Conservation (phyloP, 2,797 vertebrate genomes). For the Eulemur mongoz region DNA sequence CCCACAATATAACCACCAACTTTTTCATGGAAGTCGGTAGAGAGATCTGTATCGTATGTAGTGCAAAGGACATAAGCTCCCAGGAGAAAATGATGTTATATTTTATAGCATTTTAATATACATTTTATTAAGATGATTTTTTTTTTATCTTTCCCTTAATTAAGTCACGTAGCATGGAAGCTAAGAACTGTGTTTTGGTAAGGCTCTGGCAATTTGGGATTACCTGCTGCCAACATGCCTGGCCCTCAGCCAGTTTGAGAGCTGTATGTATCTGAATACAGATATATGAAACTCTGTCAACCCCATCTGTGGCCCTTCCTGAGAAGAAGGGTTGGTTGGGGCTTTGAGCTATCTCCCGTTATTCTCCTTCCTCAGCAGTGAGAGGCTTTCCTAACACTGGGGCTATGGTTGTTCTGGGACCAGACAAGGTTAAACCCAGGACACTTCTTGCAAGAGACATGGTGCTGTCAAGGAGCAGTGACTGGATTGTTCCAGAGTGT, state of each 20-base stretch:
- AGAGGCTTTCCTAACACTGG: neutral
- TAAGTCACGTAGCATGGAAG: neutral
- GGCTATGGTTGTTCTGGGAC: neutral
- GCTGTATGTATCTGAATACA: neutral
- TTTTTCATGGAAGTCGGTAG: slow-evolving; percentile 10
- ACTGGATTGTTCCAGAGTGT: neutral
- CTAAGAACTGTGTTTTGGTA: neutral
- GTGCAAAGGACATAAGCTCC: neutral
- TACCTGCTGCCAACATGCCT: neutral
- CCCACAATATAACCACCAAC: neutral
- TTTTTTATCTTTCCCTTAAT: neutral
- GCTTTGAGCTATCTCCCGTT: neutral
- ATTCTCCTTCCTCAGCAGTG: neutral
- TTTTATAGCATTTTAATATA: neutral
- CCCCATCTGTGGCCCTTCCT: neutral
- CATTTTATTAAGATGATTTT: neutral
- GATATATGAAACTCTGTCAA: neutral
- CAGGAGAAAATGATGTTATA: neutral
- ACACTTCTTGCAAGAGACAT: neutral
- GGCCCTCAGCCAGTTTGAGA: neutral
- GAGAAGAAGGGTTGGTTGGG: neutral
- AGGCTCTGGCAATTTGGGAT: neutral
- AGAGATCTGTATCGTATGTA: neutral
- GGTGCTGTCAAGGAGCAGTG: neutral
- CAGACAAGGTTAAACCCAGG: neutral